Evolutionary conservation across 2,888 invertebrate genomes (phyloP).

Genomic region (Amphipyra tragopoginis): DNA sequence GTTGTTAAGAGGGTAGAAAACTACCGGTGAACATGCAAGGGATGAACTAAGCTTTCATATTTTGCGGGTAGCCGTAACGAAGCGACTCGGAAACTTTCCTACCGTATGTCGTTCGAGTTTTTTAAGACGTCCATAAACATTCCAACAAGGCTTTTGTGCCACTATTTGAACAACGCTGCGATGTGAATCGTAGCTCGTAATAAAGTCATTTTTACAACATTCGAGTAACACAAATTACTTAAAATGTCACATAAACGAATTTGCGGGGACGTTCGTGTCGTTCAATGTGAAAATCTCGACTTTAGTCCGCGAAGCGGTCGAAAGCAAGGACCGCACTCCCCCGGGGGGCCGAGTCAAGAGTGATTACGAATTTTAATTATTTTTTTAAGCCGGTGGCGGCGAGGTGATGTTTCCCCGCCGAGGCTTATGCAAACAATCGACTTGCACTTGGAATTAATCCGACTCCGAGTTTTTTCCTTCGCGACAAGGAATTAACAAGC

Average conservation of each 20-base stretch:
- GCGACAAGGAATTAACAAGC: slow-evolving; percentile 90
- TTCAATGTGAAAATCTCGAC: slow-evolving; percentile 65
- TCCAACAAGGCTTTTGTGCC: slow-evolving; percentile 77
- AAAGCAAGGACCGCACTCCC: slow-evolving; percentile 74
- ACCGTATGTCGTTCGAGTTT: slow-evolving; percentile 80
- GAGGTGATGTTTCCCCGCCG: slow-evolving; percentile 88
- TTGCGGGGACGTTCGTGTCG: slow-evolving; percentile 71
- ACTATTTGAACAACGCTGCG: slow-evolving; percentile 74
- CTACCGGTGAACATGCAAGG: slow-evolving; percentile 87
- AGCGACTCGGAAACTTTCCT: slow-evolving; percentile 80
- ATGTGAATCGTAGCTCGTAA: slow-evolving; percentile 73
- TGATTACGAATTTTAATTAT: slow-evolving; percentile 90
- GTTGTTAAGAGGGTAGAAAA: slow-evolving; percentile 88
- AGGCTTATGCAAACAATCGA: slow-evolving; percentile 90
- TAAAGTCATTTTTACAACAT: slow-evolving; percentile 79
- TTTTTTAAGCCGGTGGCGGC: slow-evolving; percentile 89
- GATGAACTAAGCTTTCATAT: slow-evolving; percentile 88
- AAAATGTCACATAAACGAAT: slow-evolving; percentile 73
- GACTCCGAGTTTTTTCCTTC: slow-evolving; percentile 86
- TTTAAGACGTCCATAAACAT: slow-evolving; percentile 84
- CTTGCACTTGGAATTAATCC: slow-evolving; percentile 90
- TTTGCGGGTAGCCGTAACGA: slow-evolving; percentile 83
- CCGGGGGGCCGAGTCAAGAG: slow-evolving; percentile 86
- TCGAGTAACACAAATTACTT: slow-evolving; percentile 73
- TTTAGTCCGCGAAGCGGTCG: slow-evolving; percentile 69